Evolutionary conservation across 2,888 invertebrate species (phyloP).

Genomic region (Drosophila bunnanda): DNA sequence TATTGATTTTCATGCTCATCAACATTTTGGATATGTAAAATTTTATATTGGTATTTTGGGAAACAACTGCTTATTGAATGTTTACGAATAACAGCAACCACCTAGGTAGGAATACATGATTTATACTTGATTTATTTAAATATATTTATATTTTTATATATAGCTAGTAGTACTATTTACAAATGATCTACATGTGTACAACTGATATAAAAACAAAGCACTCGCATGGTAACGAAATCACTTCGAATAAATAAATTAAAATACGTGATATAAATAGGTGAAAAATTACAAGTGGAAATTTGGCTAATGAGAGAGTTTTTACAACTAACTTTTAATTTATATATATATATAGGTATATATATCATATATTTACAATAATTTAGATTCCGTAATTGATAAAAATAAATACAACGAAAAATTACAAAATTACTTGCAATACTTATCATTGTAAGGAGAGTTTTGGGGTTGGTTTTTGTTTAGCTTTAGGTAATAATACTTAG

Average conservation of each 20-base stretch:
- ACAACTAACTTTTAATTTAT: conserved; percentile 33
- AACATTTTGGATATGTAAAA: conserved; percentile 66
- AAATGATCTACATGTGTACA: conserved; percentile 33
- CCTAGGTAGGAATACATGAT: conserved; percentile 70
- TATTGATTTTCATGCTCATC: conserved; percentile 49
- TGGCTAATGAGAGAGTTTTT: conserved; percentile 70
- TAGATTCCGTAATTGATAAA: conserved; percentile 46
- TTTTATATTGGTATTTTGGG: conserved; percentile 40
- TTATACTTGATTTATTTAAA: conserved; percentile 21
- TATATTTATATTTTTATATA: conserved; percentile 16
- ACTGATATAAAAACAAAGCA: conserved; percentile 40
- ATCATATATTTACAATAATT: conserved; percentile 57
- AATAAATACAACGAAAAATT: conserved; percentile 47
- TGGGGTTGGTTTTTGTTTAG: conserved; percentile 16
- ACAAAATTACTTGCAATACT: conserved; percentile 43
- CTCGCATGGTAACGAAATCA: conserved; percentile 41
- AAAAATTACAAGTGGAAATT: conserved; percentile 63
- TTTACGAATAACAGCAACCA: conserved; percentile 71
- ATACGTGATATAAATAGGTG: conserved; percentile 39
- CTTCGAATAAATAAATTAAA: conserved; percentile 71
- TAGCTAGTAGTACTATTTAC: conserved; percentile 28
- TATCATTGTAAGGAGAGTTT: conserved; percentile 37
- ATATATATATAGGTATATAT: background rate
- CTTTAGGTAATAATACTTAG: conserved; percentile 56
- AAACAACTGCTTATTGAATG: conserved; percentile 65